These are phyloP conservation scores for Sciurus niger DNA, from an alignment of 2,113 vertebrate genomes.

Conservation along the genomic window DNA sequence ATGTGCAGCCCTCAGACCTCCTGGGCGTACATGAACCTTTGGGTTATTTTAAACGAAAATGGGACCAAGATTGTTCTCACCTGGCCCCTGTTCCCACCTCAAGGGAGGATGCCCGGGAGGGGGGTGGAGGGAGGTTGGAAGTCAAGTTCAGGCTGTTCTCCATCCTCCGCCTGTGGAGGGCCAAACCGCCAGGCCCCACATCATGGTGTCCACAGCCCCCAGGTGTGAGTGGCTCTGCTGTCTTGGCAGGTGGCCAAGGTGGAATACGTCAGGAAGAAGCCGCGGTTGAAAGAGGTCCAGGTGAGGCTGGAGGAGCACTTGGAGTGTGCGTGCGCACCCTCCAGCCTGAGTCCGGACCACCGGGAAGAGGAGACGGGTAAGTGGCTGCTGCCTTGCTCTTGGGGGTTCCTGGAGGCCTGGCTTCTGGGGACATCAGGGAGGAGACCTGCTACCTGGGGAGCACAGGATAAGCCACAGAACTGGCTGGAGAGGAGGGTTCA, in stretches of 20 bases:
- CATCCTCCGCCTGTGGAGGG: not conserved
- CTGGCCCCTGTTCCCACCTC: accelerated
- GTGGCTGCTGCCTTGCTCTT: not conserved
- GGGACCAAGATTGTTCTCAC: not conserved
- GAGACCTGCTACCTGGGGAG: not conserved
- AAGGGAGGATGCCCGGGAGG: not conserved
- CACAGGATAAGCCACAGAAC: no score
- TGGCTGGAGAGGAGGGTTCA: not conserved
- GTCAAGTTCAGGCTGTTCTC: not conserved
- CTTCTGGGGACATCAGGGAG: not conserved
- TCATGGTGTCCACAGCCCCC: not conserved
- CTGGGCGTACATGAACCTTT: accelerated
- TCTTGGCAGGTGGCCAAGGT: conserved; percentile 96
- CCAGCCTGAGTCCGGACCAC: conserved; percentile 93
- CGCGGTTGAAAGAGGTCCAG: conserved; percentile 98
- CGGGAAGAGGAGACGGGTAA: conserved; percentile 96
- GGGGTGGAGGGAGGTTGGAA: not conserved
- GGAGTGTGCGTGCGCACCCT: conserved; percentile 95
- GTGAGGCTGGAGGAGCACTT: conserved; percentile 98
- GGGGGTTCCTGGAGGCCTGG: no score
- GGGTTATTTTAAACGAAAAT: not conserved
- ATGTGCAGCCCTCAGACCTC: no score
- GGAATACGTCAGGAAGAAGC: conserved; percentile 97
- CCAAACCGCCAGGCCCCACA: no score
- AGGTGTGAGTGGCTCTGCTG: not conserved